phyloP scores from a whole-genome alignment of 2,113 vertebrate species.

The Amia ocellicauda region DNA sequence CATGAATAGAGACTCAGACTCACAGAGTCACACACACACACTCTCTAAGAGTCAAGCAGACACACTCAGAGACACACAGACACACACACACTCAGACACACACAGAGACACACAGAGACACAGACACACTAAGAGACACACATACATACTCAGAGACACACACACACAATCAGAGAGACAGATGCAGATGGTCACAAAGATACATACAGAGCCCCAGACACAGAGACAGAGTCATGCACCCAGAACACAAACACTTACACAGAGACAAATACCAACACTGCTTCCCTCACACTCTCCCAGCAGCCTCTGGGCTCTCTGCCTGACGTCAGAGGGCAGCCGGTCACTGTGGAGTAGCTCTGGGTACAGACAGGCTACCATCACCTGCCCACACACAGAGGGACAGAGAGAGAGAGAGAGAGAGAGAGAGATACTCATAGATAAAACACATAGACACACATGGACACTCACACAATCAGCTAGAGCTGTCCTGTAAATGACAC shows the following conservation, averaged over 20 bases:
- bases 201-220: no score
- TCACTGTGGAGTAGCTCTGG: constrained; percentile 48
- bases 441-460: no score
- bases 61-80: background rate
- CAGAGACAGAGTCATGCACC: background rate
- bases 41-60: background rate
- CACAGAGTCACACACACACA: background rate
- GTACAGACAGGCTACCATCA: constrained; percentile 58
- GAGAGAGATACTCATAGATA: no score
- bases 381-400: constrained; percentile 36
- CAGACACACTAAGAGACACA: background rate
- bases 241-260: background rate
- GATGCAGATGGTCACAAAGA: no score
- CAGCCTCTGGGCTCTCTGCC: constrained; percentile 46
- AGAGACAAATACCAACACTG: constrained; percentile 47
- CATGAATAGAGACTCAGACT: no score
- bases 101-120: background rate
- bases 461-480: no score
- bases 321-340: constrained; percentile 49
- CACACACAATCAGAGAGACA: no score
- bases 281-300: constrained; percentile 43
- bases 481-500: no score
- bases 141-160: no score
- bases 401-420: no score
- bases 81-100: background rate